These are phyloP conservation scores for Lasiommata megera DNA, from an alignment of 2,888 invertebrate genomes.

Conservation along the genomic window DNA sequence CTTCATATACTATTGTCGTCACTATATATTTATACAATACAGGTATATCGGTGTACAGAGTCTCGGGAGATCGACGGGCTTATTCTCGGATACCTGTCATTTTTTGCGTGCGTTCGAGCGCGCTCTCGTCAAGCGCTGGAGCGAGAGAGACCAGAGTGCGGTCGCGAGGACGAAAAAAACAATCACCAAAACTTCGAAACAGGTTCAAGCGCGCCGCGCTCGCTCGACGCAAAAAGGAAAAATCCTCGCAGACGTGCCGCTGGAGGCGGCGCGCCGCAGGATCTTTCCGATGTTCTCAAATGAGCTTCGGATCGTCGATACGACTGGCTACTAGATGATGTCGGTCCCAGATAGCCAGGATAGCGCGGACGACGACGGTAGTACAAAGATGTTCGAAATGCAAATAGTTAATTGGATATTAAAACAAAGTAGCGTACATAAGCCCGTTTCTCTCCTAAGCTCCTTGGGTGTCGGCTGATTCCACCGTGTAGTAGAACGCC, in stretches of 20 bases:
- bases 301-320: slow-evolving; percentile 54
- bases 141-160: slow-evolving; percentile 49
- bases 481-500: slow-evolving; percentile 39
- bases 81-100: slow-evolving; percentile 52
- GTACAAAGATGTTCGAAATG: slow-evolving; percentile 10
- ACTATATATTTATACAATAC: slow-evolving; percentile 53
- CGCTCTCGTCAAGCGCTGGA: slow-evolving; percentile 48
- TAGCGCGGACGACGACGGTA: slow-evolving; percentile 37
- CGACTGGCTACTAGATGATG: slow-evolving; percentile 45
- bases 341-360: slow-evolving; percentile 39
- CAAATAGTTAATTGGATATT: slow-evolving; percentile 2
- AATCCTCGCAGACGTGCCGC: slow-evolving; percentile 57
- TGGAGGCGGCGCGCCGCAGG: slow-evolving; percentile 45
- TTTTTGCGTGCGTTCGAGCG: slow-evolving; percentile 58
- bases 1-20: slow-evolving; percentile 52
- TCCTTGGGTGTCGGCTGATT: slow-evolving; percentile 46
- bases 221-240: slow-evolving; percentile 69
- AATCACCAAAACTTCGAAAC: slow-evolving; percentile 73
- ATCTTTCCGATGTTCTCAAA: slow-evolving; percentile 51
- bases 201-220: slow-evolving; percentile 66
- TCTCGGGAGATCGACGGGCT: slow-evolving; percentile 64
- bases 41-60: slow-evolving; percentile 53
- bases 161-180: slow-evolving; percentile 67
- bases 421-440: slow-evolving; percentile 28
- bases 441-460: slow-evolving; percentile 56